Percentiles rank a stretch among this genome's conserved stretches.
Evolutionary conservation across 2,888 invertebrate genomes (phyloP).

Genomic region (Lamellibrachia satsuma): DNA sequence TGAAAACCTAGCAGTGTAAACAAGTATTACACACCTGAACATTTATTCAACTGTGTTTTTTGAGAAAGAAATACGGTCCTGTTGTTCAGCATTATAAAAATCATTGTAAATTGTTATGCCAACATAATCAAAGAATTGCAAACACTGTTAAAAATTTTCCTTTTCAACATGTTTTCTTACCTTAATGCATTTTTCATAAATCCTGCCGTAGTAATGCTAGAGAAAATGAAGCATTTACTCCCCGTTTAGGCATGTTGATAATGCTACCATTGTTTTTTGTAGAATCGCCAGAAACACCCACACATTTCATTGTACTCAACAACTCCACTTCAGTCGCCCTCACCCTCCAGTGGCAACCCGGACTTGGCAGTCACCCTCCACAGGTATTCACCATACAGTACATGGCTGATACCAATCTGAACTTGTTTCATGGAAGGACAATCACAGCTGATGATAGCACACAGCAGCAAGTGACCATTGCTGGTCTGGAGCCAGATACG

Average conservation of each 20-base stretch:
- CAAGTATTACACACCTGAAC: too few species aligned
- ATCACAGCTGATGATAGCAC: neutral
- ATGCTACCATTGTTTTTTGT: neutral
- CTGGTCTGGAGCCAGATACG: neutral
- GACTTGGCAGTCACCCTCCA: neutral
- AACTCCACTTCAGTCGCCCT: neutral
- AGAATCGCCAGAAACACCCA: neutral
- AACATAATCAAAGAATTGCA: too few species aligned
- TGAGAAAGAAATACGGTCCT: too few species aligned
- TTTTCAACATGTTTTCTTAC: too few species aligned
- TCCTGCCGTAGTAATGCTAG: neutral
- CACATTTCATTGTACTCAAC: neutral
- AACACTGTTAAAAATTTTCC: too few species aligned
- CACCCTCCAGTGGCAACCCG: neutral
- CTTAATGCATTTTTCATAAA: too few species aligned
- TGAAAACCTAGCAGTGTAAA: too few species aligned
- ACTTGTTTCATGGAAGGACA: neutral
- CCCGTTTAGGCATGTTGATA: neutral
- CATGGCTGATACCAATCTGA: neutral
- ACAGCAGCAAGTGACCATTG: neutral
- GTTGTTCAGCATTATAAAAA: too few species aligned
- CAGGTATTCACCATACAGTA: neutral
- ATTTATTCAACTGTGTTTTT: too few species aligned
- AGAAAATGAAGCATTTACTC: neutral
- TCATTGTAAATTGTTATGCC: too few species aligned